phyloP scores from a whole-genome alignment of 1,140 invertebrate species.

The Phymastichus coffea region DNA sequence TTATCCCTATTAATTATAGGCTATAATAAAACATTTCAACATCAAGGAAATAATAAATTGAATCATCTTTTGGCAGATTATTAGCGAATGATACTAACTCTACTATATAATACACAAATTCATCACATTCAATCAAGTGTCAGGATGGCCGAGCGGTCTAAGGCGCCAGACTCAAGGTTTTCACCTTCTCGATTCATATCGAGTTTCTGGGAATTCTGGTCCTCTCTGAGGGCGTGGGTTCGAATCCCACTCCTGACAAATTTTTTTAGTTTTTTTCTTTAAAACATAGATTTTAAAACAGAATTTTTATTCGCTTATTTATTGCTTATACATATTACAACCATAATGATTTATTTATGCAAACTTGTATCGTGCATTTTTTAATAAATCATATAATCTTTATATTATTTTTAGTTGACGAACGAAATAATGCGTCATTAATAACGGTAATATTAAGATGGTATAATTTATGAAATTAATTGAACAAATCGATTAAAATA shows the following conservation, averaged over 20 bases:
- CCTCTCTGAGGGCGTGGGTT: constrained; percentile 84
- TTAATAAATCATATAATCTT: not conserved
- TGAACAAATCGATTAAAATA: no score
- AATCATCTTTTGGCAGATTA: no score
- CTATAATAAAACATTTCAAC: no score
- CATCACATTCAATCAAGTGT: constrained; percentile 39
- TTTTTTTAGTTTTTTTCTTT: constrained; percentile 47
- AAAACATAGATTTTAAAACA: not conserved
- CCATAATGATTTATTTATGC: no score
- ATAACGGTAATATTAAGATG: not conserved
- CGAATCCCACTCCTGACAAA: constrained; percentile 85
- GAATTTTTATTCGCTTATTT: constrained; percentile 4
- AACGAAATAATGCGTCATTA: not conserved
- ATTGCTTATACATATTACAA: no score
- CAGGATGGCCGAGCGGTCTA: constrained; percentile 65
- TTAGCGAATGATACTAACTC: no score
- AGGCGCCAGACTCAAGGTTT: constrained; percentile 69
- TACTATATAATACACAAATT: not conserved
- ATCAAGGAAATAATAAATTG: not conserved
- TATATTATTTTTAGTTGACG: not conserved
- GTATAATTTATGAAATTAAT: no score
- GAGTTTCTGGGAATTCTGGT: constrained; percentile 65
- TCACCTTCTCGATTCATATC: constrained; percentile 46
- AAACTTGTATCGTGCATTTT: not conserved
- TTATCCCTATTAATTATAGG: no score